Percentiles rank a stretch among this genome's conserved stretches.
These are phyloP conservation scores for Pediacus dermestoides DNA, from an alignment of 2,888 invertebrate species.

Conservation along the genomic window DNA sequence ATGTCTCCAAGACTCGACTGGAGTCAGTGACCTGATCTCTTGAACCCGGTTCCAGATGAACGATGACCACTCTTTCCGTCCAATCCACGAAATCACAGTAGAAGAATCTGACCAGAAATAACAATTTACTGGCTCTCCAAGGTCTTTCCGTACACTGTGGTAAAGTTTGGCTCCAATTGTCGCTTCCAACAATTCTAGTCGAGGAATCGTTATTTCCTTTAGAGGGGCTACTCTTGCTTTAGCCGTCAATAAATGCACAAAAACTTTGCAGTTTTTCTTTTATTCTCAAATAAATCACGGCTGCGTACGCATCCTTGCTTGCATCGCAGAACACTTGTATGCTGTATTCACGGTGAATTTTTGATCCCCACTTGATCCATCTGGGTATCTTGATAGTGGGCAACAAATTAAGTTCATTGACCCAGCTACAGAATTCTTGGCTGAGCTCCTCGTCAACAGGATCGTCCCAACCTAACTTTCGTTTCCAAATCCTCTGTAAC, in stretches of 20 bases:
- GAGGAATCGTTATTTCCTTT: not conserved
- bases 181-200: not conserved
- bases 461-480: no score
- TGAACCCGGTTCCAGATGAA: not conserved
- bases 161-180: slow-evolving; percentile 19
- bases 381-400: not conserved
- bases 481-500: no score
- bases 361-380: not conserved
- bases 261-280: not conserved
- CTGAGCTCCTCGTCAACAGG: no score
- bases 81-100: slow-evolving; percentile 31
- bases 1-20: slow-evolving; percentile 26
- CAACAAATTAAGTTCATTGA: no score
- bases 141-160: slow-evolving; percentile 7
- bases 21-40: slow-evolving; percentile 27
- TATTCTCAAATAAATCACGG: not conserved
- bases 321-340: slow-evolving; percentile 1
- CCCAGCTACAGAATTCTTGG: no score
- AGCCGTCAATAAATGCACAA: not conserved
- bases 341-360: not conserved
- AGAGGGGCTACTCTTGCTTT: slow-evolving; percentile 1
- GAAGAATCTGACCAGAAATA: slow-evolving; percentile 32
- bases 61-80: slow-evolving; percentile 11
- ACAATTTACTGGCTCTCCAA: slow-evolving; percentile 12
- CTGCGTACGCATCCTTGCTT: not conserved